These are phyloP conservation scores for Stramonita haemastoma DNA, from an alignment of 2,888 invertebrate species.

Conservation along the genomic window DNA sequence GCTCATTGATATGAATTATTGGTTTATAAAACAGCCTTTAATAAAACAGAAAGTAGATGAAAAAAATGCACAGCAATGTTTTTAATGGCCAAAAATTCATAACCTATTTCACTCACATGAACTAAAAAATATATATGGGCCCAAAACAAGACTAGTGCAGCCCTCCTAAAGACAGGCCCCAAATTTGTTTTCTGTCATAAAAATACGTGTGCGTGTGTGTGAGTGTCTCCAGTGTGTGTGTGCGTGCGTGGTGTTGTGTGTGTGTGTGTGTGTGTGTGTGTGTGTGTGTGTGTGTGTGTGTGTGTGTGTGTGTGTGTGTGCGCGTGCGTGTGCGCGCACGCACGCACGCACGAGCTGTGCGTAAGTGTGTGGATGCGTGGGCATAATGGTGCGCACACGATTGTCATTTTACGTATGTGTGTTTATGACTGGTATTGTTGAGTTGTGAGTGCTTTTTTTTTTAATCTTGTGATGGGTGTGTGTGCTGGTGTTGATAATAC, in stretches of 20 bases:
- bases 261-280: background rate
- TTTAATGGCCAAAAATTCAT: no score
- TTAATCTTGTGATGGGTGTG: background rate
- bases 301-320: conserved; percentile 4
- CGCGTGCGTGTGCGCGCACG: background rate
- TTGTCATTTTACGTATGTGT: background rate
- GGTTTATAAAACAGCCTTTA: no score
- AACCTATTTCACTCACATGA: no score
- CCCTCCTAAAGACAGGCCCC: no score
- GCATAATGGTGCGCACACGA: background rate
- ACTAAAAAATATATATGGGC: no score
- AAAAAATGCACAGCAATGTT: no score
- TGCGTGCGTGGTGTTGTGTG: conserved; percentile 12
- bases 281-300: background rate
- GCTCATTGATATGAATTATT: no score
- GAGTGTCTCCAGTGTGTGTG: no score
- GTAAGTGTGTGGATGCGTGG: background rate
- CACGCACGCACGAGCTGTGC: background rate
- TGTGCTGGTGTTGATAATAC: no score
- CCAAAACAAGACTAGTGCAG: no score
- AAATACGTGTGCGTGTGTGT: background rate
- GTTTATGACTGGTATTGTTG: background rate
- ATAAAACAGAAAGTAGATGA: no score
- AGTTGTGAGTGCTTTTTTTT: background rate
- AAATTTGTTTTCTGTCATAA: no score